Evolutionary conservation across 2,888 invertebrate genomes (phyloP).

Genomic region (Himalopsyche anomala): DNA sequence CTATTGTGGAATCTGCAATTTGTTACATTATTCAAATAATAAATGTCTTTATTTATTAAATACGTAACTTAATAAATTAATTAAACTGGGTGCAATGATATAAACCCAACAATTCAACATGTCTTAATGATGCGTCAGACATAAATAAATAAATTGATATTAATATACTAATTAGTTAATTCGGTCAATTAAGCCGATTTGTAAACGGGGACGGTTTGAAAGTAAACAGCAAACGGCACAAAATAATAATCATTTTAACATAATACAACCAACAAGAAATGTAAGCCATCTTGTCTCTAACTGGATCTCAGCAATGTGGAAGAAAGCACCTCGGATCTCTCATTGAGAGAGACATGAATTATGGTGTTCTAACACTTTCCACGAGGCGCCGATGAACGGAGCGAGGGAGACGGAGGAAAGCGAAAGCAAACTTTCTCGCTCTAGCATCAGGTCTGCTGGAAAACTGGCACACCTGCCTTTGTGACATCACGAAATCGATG

Average conservation of each 20-base stretch:
- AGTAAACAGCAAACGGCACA: background rate
- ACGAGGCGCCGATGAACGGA: constrained; percentile 25
- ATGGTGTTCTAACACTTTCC: constrained; percentile 7
- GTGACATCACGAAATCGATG: constrained; percentile 11
- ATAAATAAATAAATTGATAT: background rate
- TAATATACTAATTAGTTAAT: background rate
- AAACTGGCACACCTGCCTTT: constrained; percentile 16
- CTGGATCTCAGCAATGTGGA: background rate
- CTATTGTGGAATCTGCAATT: too few species aligned
- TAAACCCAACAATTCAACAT: too few species aligned
- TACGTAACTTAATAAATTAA: too few species aligned
- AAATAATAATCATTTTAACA: background rate
- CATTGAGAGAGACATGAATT: background rate
- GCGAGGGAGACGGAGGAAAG: constrained; percentile 36
- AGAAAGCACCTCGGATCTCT: constrained; percentile 21
- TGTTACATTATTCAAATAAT: too few species aligned
- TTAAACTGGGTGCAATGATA: too few species aligned
- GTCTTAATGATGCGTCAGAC: too few species aligned
- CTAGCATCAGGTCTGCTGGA: constrained; percentile 22
- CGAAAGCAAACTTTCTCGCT: constrained; percentile 40
- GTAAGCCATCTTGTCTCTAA: background rate
- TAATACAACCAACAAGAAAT: background rate
- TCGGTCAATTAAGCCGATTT: constrained; percentile 10
- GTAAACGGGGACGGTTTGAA: constrained; percentile 21
- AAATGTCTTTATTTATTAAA: too few species aligned